Conservation (phyloP, 2,113 vertebrate species). For the Corythaixoides concolor region DNA sequence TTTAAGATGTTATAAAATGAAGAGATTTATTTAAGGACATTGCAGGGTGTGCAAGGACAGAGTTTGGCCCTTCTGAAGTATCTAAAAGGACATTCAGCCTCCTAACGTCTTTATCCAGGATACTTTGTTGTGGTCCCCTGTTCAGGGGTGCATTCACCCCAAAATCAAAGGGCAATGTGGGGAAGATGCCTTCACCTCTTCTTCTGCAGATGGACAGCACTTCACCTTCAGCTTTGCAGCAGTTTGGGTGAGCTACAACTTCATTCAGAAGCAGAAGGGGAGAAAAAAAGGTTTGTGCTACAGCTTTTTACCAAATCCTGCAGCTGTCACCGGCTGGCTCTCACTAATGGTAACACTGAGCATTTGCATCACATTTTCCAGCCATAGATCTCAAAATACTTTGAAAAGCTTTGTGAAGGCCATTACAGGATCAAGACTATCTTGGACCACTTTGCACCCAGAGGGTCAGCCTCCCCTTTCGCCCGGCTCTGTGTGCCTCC, state of each 20-base stretch:
- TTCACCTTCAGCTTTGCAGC: background rate
- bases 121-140: background rate
- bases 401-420: background rate
- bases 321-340: background rate
- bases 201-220: background rate
- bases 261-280: background rate
- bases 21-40: background rate
- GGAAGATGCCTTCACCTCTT: background rate
- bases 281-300: background rate
- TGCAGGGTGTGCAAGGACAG: background rate
- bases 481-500: background rate
- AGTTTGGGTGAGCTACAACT: rapidly evolving
- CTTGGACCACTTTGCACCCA: background rate
- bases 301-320: background rate
- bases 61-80: background rate
- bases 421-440: background rate
- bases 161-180: background rate
- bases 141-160: background rate
- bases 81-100: background rate
- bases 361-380: background rate
- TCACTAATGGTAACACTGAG: rapidly evolving
- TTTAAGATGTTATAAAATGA: background rate
- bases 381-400: background rate
- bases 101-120: background rate
- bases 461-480: background rate